These are phyloP conservation scores for Halictus rubicundus DNA, from an alignment of 1,140 invertebrate genomes.

Conservation along the genomic window DNA sequence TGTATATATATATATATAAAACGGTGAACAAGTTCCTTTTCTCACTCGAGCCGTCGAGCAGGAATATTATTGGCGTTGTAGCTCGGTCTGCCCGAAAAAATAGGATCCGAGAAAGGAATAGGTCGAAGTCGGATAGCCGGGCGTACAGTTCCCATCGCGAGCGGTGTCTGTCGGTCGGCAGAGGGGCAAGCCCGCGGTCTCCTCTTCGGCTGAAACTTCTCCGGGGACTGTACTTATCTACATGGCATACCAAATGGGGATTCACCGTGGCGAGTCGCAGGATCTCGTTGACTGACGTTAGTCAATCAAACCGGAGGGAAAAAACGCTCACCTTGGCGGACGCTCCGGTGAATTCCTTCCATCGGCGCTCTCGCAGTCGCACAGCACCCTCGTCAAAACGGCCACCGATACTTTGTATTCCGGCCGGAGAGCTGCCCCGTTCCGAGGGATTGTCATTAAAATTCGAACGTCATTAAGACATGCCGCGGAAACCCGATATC, in stretches of 20 bases:
- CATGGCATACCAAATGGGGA: conserved; percentile 78
- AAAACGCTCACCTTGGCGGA: conserved; percentile 78
- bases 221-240: conserved; percentile 76
- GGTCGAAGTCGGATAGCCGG: conserved; percentile 50
- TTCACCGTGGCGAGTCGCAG: conserved; percentile 68
- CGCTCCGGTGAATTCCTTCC: conserved; percentile 69
- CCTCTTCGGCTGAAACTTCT: conserved; percentile 5
- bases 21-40: conserved; percentile 48
- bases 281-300: conserved; percentile 77
- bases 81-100: conserved; percentile 30
- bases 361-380: conserved; percentile 54
- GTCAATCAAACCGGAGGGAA: conserved; percentile 77
- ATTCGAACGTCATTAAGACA: conserved; percentile 47
- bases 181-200: too few species aligned
- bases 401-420: conserved; percentile 45
- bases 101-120: conserved; percentile 47
- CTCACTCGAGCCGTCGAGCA: conserved; percentile 50
- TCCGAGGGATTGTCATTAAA: conserved; percentile 37
- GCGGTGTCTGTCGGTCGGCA: neutral
- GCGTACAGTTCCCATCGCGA: conserved; percentile 43
- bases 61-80: conserved; percentile 36
- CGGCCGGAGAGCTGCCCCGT: neutral
- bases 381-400: conserved; percentile 52
- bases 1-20: too few species aligned
- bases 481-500: conserved; percentile 38